Evolutionary conservation across 2,113 vertebrate species (phyloP), one percentile per base, ranked within the genome.

Genomic region (Ondatra zibethicus): DNA sequence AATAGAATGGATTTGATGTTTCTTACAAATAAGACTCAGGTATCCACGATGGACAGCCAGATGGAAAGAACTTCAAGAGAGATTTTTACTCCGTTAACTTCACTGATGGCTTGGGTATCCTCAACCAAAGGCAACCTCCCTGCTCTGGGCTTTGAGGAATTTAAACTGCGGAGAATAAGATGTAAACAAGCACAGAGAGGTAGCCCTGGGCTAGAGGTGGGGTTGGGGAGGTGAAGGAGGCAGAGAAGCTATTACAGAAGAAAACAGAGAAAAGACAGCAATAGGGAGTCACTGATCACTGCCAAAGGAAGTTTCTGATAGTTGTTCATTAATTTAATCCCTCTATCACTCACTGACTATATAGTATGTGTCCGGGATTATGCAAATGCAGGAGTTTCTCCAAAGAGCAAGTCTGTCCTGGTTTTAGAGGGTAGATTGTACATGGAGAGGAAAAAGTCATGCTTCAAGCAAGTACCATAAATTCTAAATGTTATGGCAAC

Each of bases 301-400:
- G 50, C 16, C 17, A 17, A 45, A 90, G 47, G 82, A 86, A 89
- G 70, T 76, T 91, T 92, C 92, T 93, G 90, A 39, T 78, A 61
- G 73, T 87, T 45, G 58, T 58, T 96, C 73, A 86, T 68, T 72
- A 94, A 73, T 55, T 63, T 66, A 61, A 61, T 50, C 70, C 47
- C 23, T 90, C n/a, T 50, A 7, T 91, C 21, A 68, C 39, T 25
- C 47, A 80, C 42, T 36, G 61, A 88, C 63, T 84, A 36, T 31
- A 33, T 36, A n/a, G 45, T 65, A 31, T 76, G 31, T 76, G 13
- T 92, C 55, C 61, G 29, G 45, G 82, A 61, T 36, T 93, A 6
- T 85, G 27, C 16, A n/a, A 72, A 55, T n/a, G 13, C n/a, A 39
- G 55, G 27, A 1, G 16, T 86, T 97, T 88, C 17, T 76, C 86